phyloP scores from a whole-genome alignment of 2,888 invertebrate species.

The Tolmerus cingulatus region DNA sequence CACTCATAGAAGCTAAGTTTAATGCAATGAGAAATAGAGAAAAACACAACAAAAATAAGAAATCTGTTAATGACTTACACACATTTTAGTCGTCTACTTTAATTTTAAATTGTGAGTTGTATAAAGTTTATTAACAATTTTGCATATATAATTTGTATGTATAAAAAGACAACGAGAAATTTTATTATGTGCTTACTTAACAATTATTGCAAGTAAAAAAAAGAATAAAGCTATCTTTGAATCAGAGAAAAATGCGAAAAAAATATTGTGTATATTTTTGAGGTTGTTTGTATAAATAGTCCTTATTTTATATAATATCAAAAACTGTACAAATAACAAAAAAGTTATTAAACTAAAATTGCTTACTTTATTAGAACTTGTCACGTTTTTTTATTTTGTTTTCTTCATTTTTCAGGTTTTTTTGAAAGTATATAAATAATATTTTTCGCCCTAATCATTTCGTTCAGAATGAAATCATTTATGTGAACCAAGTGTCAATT shows the following conservation, averaged over 20 bases:
- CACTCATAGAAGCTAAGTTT: neutral
- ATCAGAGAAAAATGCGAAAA: neutral
- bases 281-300: conserved; percentile 21
- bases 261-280: conserved; percentile 11
- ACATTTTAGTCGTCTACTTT: neutral
- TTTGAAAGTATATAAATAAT: too few relatives aligned
- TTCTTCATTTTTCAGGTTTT: neutral
- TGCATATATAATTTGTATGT: neutral
- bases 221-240: neutral
- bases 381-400: neutral
- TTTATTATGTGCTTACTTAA: conserved; percentile 35
- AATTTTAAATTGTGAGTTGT: neutral
- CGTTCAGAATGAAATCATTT: too few relatives aligned
- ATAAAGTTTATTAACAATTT: neutral
- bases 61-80: neutral
- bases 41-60: neutral
- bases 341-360: conserved; percentile 9
- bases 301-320: conserved; percentile 1
- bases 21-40: neutral
- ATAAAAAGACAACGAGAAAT: conserved; percentile 19
- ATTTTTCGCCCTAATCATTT: too few relatives aligned
- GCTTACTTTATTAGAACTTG: conserved; percentile 27
- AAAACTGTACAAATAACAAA: conserved; percentile 26
- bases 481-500: too few relatives aligned
- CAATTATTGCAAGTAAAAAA: neutral